Evolutionary conservation across 1,140 invertebrate species (phyloP), one percentile per base, ranked within the genome.

Genomic region (Drosophila sechellia): DNA sequence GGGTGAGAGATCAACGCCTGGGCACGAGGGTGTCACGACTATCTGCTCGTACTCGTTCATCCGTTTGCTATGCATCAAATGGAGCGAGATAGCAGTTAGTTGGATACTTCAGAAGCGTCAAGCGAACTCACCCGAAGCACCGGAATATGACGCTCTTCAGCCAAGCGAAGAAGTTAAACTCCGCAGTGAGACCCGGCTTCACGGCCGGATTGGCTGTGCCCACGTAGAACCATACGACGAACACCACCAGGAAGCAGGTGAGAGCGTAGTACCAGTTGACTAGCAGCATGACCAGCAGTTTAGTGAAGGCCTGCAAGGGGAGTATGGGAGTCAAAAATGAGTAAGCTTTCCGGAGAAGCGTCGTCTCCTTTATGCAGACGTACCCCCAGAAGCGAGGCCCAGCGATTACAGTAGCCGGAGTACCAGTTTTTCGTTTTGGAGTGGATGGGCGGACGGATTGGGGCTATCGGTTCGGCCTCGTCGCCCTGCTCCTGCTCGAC

Each of bases 381-480:
- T 93, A 98, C 97, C 68, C 98, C 98, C 77, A 97, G 92, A 4
- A 99, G 93, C 11, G 98, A 98, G 22, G 98, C 94, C 97, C 98
- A 99, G 83, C 98, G 94, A 91, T 98, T 99, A 91, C 97, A 98
- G 57, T 98, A 95, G 59, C 95, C 94, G 0, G 97, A 98, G 92
- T 99, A 99, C 97, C 98, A 99, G 90, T 97, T 98, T 79, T 96
- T 95, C 68, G 96, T 95, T 93, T 98, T 98, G 15, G 95, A 96
- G 83, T 97, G 96, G 75, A 98, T 98, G 79, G 85, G 81, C 56
- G 87, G 81, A 17, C 92, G 90, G 37, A 92, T 92, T 10, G 93
- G 93, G 4, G 93, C 93, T 58, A 93, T 93, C 5, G 92, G 93
- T 85, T 94, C 93, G 55, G 86, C 90, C 54, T 93, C 92, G 15